Percentiles rank a stretch among this genome's conserved stretches.
These are phyloP conservation scores for Sisyra nigra DNA, from an alignment of 2,888 invertebrate species.

Conservation along the genomic window DNA sequence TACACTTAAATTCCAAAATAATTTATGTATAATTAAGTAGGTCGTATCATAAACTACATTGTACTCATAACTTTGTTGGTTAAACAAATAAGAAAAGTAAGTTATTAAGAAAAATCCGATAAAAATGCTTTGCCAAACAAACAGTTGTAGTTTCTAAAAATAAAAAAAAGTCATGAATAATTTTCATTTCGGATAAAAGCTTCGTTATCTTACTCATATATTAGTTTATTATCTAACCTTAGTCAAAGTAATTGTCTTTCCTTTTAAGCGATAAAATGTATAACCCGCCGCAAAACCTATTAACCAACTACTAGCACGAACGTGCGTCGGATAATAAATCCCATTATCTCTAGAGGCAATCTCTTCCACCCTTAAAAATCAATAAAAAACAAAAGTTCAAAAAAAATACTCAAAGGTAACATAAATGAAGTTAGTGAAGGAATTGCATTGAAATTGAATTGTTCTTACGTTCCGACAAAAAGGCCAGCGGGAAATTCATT, in stretches of 20 bases:
- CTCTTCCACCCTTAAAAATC: constrained; percentile 1
- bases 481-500: constrained; percentile 4
- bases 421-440: neutral
- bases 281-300: constrained; percentile 15
- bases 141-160: neutral
- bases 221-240: no score
- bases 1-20: constrained; percentile 13
- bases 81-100: neutral
- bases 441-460: neutral
- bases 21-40: constrained; percentile 12
- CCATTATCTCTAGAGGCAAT: neutral
- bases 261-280: constrained; percentile 11
- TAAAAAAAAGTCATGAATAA: neutral
- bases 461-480: constrained; percentile 2
- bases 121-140: neutral
- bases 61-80: constrained; percentile 10
- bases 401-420: neutral
- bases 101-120: neutral
- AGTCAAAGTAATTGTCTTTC: no score
- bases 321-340: constrained; percentile 15
- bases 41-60: constrained; percentile 9
- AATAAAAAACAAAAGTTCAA: neutral
- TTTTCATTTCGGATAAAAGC: neutral
- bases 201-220: neutral
- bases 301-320: constrained; percentile 15